These are phyloP conservation scores for Gryllus longicercus DNA, from an alignment of 2,888 invertebrate genomes.

Conservation along the genomic window DNA sequence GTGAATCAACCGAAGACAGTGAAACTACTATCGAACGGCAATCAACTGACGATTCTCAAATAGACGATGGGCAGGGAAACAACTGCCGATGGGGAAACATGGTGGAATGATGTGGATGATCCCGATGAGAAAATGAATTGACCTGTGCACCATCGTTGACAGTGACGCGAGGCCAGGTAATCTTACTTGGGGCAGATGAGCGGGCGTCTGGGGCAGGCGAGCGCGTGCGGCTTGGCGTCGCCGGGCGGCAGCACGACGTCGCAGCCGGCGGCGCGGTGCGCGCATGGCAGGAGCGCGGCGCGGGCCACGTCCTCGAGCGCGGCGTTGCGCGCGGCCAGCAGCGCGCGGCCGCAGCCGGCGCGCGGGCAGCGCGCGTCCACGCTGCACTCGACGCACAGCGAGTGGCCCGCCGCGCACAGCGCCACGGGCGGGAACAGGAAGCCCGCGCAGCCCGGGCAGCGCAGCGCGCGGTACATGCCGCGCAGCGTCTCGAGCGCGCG, in stretches of 20 bases:
- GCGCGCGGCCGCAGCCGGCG: neutral
- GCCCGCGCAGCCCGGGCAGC: neutral
- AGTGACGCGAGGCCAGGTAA: too few species aligned
- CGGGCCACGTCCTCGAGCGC: neutral
- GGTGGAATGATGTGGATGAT: too few species aligned
- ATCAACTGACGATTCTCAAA: too few species aligned
- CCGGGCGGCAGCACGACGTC: slow-evolving; percentile 1
- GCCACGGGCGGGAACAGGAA: neutral
- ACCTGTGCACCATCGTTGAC: too few species aligned
- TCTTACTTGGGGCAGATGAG: neutral
- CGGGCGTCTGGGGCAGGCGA: neutral
- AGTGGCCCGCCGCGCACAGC: neutral
- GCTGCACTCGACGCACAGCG: neutral
- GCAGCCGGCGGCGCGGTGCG: neutral
- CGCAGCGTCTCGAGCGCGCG: neutral
- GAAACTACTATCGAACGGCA: too few species aligned
- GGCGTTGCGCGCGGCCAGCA: neutral
- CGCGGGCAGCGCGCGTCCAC: neutral
- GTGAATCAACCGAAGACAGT: too few species aligned
- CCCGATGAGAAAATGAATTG: too few species aligned
- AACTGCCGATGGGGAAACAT: too few species aligned
- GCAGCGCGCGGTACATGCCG: neutral
- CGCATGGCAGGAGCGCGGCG: neutral
- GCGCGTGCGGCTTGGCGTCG: neutral
- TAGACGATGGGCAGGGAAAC: too few species aligned